These are phyloP conservation scores for Lindbergichthys nudifrons DNA, from an alignment of 2,797 vertebrate species.

Conservation along the genomic window DNA sequence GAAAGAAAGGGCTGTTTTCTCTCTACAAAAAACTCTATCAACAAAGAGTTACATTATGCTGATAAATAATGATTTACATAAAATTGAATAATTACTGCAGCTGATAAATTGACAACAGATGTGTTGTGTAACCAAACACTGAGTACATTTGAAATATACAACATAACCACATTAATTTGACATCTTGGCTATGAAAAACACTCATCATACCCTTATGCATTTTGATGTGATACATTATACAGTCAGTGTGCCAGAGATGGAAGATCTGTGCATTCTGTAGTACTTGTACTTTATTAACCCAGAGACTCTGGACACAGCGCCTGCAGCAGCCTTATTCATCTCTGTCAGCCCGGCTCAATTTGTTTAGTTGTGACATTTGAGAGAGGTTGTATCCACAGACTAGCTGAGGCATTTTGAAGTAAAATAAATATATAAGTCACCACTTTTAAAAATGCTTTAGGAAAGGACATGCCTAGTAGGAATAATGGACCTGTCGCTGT, in stretches of 20 bases:
- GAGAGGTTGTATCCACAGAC: constrained; percentile 54
- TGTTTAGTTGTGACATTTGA: constrained; percentile 70
- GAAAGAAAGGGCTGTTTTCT: constrained; percentile 24
- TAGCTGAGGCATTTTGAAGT: constrained; percentile 66
- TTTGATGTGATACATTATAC: neutral
- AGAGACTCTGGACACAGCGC: constrained; percentile 37
- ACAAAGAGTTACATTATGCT: constrained; percentile 5
- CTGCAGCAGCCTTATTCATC: constrained; percentile 63
- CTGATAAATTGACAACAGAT: neutral
- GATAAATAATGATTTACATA: neutral
- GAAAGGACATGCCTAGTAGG: constrained; percentile 35
- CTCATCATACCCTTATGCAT: neutral
- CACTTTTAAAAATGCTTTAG: constrained; percentile 46
- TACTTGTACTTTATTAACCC: constrained; percentile 68
- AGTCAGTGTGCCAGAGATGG: constrained; percentile 8
- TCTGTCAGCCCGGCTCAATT: constrained; percentile 61
- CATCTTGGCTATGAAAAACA: neutral
- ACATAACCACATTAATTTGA: neutral
- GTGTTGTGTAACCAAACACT: neutral
- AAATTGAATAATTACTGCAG: neutral
- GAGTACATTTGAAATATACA: constrained; percentile 7
- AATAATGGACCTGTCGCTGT: constrained; percentile 62
- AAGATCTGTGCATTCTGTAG: constrained; percentile 11
- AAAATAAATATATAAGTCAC: constrained; percentile 54
- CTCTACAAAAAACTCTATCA: constrained; percentile 18